Conservation (phyloP, 2,797 vertebrate genomes). For the Sebastes matsubarae region DNA sequence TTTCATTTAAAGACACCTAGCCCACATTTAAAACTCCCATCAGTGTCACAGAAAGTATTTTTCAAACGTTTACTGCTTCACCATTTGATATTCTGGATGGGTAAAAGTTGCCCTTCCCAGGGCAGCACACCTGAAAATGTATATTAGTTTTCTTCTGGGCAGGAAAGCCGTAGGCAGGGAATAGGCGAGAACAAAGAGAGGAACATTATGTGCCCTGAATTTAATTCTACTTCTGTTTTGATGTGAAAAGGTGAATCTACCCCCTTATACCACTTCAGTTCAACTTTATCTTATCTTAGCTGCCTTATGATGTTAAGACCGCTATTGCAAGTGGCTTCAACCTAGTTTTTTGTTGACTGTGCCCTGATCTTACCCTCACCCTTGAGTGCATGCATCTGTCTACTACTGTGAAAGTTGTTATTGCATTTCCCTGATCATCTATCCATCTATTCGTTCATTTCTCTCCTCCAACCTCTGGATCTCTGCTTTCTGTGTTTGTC, state of each 20-base stretch:
- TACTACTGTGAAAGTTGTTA: background rate
- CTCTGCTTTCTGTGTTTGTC: background rate
- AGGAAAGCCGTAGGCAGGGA: conserved; percentile 27
- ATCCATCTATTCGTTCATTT: background rate
- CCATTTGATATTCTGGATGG: conserved; percentile 38
- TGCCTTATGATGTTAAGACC: background rate
- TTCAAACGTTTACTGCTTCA: conserved; percentile 14
- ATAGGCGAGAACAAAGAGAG: conserved; percentile 36
- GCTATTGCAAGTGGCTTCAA: background rate
- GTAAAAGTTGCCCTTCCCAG: conserved; percentile 28
- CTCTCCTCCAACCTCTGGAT: background rate
- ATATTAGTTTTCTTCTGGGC: conserved; percentile 37
- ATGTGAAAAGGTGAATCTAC: conserved; percentile 29
- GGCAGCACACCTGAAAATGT: conserved; percentile 22
- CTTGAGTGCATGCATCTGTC: background rate
- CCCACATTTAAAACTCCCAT: background rate
- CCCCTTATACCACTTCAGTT: conserved; percentile 21
- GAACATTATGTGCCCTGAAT: conserved; percentile 50
- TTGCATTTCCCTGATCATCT: background rate
- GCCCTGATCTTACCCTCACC: background rate
- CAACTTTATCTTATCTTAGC: background rate
- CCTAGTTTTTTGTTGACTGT: background rate
- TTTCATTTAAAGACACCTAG: background rate
- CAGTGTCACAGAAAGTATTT: background rate
- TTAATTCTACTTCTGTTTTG: conserved; percentile 32